Percentiles rank a stretch among this genome's conserved stretches.
These are phyloP conservation scores for Lepilemur septentrionalis DNA, from an alignment of 2,797 vertebrate genomes.

Conservation along the genomic window DNA sequence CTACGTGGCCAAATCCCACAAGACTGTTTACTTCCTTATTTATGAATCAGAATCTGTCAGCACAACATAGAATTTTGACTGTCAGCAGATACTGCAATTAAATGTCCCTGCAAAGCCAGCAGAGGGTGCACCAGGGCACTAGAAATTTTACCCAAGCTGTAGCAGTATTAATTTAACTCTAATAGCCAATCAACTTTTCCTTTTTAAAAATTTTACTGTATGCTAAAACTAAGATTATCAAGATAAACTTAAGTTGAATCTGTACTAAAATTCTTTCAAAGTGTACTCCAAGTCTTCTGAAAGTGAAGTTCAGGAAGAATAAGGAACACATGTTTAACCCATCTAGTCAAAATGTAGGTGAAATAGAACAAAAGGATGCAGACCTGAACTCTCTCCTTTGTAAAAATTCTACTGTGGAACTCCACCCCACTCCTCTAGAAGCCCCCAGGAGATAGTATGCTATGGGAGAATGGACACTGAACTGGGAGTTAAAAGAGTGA, in stretches of 20 bases:
- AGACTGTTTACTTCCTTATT: conserved; percentile 73
- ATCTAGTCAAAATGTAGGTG: conserved; percentile 41
- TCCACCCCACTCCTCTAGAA: background rate
- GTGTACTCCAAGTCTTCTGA: conserved; percentile 35
- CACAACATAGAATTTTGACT: conserved; percentile 66
- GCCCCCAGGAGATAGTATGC: background rate
- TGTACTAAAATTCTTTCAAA: conserved; percentile 51
- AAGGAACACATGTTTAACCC: conserved; percentile 17
- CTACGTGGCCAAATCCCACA: conserved; percentile 59
- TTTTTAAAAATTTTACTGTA: background rate
- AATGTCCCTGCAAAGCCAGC: conserved; percentile 72
- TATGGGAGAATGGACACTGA: background rate
- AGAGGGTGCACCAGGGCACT: conserved; percentile 78
- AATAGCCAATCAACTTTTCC: conserved; percentile 54
- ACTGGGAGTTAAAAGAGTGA: conserved; percentile 17
- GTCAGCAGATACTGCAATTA: conserved; percentile 72
- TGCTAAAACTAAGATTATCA: conserved; percentile 32
- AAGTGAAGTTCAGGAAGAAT: conserved; percentile 56
- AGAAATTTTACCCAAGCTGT: conserved; percentile 70
- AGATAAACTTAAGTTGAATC: conserved; percentile 20
- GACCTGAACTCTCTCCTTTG: background rate
- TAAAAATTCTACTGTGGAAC: conserved; percentile 12
- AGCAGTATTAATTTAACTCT: conserved; percentile 54
- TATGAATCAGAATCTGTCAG: conserved; percentile 73
- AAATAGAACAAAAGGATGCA: conserved; percentile 25